Percentiles rank a stretch among this genome's conserved stretches.
These are phyloP conservation scores for Sylvia borin DNA, from an alignment of 2,797 vertebrate species.

Conservation along the genomic window DNA sequence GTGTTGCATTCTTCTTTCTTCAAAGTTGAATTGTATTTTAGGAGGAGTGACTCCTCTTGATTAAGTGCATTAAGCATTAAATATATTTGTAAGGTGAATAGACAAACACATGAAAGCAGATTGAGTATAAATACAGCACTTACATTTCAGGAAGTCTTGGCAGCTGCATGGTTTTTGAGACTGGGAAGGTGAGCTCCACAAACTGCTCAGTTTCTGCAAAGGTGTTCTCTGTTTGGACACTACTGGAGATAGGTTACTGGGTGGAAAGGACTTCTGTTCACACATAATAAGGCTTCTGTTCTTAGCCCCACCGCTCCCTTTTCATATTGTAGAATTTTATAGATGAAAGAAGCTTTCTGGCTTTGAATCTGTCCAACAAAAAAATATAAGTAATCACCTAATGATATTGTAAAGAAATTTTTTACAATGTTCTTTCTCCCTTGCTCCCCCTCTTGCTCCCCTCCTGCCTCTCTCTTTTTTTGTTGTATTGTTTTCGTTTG, in stretches of 20 bases:
- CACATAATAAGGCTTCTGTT: neutral
- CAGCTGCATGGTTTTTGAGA: neutral
- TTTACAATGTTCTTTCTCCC: neutral
- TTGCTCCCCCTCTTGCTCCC: rapidly evolving
- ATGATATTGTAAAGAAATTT: neutral
- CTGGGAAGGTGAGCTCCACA: neutral
- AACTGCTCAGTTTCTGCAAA: neutral
- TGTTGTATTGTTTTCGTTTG: neutral
- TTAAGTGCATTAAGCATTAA: neutral
- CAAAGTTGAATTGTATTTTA: neutral
- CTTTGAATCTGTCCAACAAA: neutral
- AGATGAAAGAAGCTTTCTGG: neutral
- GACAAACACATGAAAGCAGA: neutral
- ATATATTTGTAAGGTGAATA: neutral
- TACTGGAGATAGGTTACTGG: neutral
- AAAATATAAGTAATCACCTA: neutral
- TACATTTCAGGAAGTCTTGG: neutral
- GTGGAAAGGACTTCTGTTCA: neutral
- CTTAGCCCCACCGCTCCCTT: neutral
- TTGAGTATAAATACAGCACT: neutral
- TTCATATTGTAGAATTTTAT: neutral
- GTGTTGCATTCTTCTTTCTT: neutral
- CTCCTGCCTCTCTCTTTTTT: no score
- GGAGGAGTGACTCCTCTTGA: neutral
- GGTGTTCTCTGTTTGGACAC: neutral